A percentile compares a stretch with the other conserved stretches of the same genome.
phyloP scores from a whole-genome alignment of 2,797 vertebrate species.

The Molossus molossus region DNA sequence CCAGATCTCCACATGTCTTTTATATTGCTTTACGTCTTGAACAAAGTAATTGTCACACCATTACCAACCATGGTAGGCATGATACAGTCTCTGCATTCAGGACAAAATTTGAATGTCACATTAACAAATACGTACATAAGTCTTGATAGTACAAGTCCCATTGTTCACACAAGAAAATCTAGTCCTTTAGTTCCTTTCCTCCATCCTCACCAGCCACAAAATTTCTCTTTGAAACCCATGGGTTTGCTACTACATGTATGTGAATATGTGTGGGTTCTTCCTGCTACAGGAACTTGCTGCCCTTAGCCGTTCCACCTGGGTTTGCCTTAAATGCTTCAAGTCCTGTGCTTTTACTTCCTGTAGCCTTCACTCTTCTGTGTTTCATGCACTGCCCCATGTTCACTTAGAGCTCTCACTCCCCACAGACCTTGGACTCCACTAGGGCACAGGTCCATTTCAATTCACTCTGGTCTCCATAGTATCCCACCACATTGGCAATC shows the following conservation, averaged over 20 bases:
- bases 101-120: neutral
- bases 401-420: neutral
- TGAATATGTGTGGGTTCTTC: neutral
- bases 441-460: neutral
- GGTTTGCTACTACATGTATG: neutral
- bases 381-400: neutral
- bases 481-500: neutral
- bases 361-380: neutral
- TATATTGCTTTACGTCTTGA: conserved; percentile 43
- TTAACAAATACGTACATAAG: neutral
- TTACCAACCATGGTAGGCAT: neutral
- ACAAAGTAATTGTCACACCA: neutral
- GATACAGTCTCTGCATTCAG: neutral
- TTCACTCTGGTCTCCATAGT: neutral
- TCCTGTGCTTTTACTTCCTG: neutral
- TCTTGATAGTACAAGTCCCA: neutral
- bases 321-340: neutral
- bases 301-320: neutral
- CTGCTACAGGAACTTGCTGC: neutral
- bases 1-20: neutral
- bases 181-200: neutral
- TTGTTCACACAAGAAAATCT: neutral
- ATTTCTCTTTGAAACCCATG: neutral
- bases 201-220: neutral
- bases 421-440: too few species aligned